These are phyloP conservation scores for Mesoclemmys tuberculata DNA, from an alignment of 2,113 vertebrate species.

Conservation along the genomic window DNA sequence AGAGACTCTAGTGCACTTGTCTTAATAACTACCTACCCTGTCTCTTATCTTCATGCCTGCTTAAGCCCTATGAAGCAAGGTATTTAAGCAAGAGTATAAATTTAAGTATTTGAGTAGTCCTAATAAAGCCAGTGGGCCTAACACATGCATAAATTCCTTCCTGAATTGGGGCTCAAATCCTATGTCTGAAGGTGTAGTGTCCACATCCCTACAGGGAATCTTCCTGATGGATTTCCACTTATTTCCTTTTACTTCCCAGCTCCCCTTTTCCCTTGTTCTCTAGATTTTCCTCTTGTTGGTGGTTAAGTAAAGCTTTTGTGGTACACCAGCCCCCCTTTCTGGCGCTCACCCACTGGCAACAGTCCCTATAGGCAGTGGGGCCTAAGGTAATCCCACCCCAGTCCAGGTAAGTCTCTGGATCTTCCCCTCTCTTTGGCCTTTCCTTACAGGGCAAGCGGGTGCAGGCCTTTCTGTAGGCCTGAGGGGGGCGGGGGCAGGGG, in stretches of 20 bases:
- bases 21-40: not conserved
- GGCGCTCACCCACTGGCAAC: no score
- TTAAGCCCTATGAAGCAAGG: not conserved
- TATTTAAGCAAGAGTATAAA: not conserved
- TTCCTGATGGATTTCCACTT: not conserved
- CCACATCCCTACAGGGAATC: accelerated
- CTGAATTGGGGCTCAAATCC: not conserved
- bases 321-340: no score
- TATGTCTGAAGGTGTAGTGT: not conserved
- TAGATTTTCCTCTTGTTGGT: not conserved
- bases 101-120: not conserved
- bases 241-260: not conserved
- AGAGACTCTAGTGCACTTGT: not conserved
- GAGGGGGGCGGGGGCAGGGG: no score
- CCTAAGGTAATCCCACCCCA: no score
- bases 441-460: no score
- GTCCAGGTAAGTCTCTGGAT: no score
- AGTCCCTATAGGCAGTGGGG: no score
- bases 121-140: not conserved
- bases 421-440: no score
- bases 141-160: not conserved
- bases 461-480: no score
- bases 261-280: not conserved
- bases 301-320: not conserved
- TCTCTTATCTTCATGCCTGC: not conserved